A percentile compares a stretch with the other conserved stretches of the same genome.
Conservation (phyloP, 2,797 vertebrate genomes). For the Cuniculus paca region DNA sequence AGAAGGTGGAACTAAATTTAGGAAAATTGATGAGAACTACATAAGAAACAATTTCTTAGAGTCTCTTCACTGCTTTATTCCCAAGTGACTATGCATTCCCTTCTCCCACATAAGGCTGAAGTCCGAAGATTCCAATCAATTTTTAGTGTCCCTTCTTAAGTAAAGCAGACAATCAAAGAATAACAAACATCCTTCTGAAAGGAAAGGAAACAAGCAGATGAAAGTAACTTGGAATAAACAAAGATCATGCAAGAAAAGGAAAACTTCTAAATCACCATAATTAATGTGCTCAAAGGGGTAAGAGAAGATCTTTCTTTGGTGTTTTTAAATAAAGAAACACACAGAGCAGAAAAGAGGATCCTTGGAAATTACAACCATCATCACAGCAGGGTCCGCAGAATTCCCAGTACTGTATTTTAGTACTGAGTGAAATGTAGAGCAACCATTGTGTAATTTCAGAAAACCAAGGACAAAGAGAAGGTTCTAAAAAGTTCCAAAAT, state of each 20-base stretch:
- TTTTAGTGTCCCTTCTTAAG: not conserved
- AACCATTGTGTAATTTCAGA: not conserved
- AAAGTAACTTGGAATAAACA: slow-evolving; percentile 39
- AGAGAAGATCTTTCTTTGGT: not conserved
- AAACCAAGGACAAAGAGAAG: not conserved
- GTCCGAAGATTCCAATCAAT: not conserved
- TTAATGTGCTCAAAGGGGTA: slow-evolving; percentile 4
- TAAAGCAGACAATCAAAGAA: not conserved
- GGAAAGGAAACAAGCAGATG: not conserved
- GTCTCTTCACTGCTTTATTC: not conserved
- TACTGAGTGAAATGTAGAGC: not conserved
- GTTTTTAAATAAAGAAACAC: not conserved
- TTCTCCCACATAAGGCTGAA: not conserved
- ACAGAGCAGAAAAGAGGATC: not conserved
- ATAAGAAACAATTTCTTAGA: not conserved
- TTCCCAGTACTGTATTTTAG: not conserved
- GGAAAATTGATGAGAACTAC: not conserved
- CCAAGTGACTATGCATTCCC: not conserved
- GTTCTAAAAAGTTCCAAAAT: not conserved
- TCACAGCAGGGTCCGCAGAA: not conserved
- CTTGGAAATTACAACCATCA: not conserved
- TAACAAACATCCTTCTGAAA: slow-evolving; percentile 8
- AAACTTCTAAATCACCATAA: slow-evolving; percentile 22
- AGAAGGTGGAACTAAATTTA: not conserved
- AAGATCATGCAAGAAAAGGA: slow-evolving; percentile 19